Evolutionary conservation across 1,140 invertebrate species (phyloP).

Genomic region (Ceratina australensis): DNA sequence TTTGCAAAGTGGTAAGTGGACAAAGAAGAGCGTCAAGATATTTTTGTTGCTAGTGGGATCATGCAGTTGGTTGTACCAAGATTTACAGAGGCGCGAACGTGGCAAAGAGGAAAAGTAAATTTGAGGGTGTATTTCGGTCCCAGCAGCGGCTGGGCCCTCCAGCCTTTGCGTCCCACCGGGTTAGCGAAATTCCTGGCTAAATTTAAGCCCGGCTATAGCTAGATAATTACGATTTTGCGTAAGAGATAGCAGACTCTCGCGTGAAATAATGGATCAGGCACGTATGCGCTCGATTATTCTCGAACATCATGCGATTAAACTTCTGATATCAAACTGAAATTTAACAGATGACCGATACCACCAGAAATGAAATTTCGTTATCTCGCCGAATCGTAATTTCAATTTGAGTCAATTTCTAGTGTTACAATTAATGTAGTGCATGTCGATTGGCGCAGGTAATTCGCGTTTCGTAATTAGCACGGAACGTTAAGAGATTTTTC

Average conservation of each 20-base stretch:
- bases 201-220: constrained; percentile 40
- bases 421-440: no score
- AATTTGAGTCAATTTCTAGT: no score
- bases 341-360: no score
- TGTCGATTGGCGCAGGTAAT: no score
- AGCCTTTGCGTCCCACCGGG: constrained; percentile 27
- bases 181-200: constrained; percentile 48
- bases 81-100: background rate
- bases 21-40: no score
- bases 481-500: background rate
- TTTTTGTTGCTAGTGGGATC: no score
- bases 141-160: constrained; percentile 25
- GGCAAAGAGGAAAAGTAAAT: constrained; percentile 8
- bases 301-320: background rate
- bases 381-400: no score
- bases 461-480: no score
- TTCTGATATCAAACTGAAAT: background rate
- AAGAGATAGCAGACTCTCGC: constrained; percentile 13
- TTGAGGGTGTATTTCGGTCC: constrained; percentile 49
- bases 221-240: constrained; percentile 37
- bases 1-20: no score
- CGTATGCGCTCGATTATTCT: background rate
- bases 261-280: constrained; percentile 20
- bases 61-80: constrained; percentile 39
- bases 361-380: no score